Percentiles rank a stretch among this genome's conserved stretches.
These are phyloP conservation scores for Lasioglossum vierecki DNA, from an alignment of 2,888 invertebrate genomes.

Conservation along the genomic window DNA sequence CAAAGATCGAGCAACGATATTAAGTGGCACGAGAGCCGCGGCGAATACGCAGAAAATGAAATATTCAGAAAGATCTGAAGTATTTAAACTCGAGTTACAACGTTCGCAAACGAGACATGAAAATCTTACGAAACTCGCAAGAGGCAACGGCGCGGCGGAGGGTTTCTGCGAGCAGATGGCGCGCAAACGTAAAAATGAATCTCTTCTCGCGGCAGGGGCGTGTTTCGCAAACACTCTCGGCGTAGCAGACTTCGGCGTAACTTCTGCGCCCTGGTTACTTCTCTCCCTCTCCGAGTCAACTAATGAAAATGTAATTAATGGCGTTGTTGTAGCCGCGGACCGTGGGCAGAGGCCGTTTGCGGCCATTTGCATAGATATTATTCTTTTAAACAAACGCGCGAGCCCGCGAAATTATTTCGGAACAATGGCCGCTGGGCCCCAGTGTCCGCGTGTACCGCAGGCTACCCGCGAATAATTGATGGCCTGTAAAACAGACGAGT, in stretches of 20 bases:
- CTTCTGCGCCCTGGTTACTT: slow-evolving; percentile 24
- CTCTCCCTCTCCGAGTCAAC: slow-evolving; percentile 49
- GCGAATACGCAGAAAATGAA: neutral
- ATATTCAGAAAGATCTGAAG: neutral
- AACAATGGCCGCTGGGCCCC: slow-evolving; percentile 34
- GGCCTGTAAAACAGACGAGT: slow-evolving; percentile 39
- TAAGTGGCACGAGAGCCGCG: neutral
- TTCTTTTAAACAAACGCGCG: slow-evolving; percentile 67
- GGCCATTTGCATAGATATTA: slow-evolving; percentile 73
- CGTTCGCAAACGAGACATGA: slow-evolving; percentile 11
- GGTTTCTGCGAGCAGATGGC: slow-evolving; percentile 40
- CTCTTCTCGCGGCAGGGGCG: slow-evolving; percentile 25
- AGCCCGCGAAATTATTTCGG: slow-evolving; percentile 64
- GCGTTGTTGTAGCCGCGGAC: slow-evolving; percentile 45
- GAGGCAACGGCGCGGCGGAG: neutral
- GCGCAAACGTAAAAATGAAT: slow-evolving; percentile 53
- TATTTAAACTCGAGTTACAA: slow-evolving; percentile 9
- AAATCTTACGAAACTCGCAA: slow-evolving; percentile 20
- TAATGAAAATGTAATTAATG: slow-evolving; percentile 72
- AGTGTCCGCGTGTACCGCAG: neutral
- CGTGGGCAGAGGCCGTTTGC: slow-evolving; percentile 58
- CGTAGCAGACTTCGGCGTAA: slow-evolving; percentile 30
- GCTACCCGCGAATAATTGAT: slow-evolving; percentile 48
- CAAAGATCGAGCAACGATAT: neutral
- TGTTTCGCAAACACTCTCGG: slow-evolving; percentile 45